phyloP scores from a whole-genome alignment of 2,888 invertebrate species.

The Oscheius sp. region DNA sequence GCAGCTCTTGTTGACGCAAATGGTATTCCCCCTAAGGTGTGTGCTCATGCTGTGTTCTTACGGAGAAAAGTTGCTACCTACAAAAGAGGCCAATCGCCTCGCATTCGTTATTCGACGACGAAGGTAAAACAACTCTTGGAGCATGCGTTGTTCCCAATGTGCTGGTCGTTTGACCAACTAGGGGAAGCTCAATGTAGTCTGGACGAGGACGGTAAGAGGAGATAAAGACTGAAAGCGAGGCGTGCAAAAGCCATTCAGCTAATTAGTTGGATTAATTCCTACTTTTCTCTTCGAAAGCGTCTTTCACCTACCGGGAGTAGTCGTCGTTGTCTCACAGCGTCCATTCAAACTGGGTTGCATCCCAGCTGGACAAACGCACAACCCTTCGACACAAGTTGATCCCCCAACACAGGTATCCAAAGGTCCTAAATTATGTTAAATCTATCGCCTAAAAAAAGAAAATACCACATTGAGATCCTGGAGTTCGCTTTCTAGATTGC shows the following conservation, averaged over 20 bases:
- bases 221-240: slow-evolving; percentile 13
- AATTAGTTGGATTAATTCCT: not conserved
- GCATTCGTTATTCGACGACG: slow-evolving; percentile 57
- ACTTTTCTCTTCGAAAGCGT: not conserved
- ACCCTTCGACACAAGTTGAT: slow-evolving; percentile 62
- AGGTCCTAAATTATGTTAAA: slow-evolving; percentile 54
- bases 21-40: slow-evolving; percentile 53
- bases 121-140: slow-evolving; percentile 26
- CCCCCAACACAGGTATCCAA: slow-evolving; percentile 68
- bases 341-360: slow-evolving; percentile 47
- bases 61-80: slow-evolving; percentile 32
- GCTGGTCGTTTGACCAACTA: not conserved
- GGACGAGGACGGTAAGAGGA: not conserved
- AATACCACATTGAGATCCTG: slow-evolving; percentile 60
- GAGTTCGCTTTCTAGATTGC: slow-evolving; percentile 51
- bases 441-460: not conserved
- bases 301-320: slow-evolving; percentile 12
- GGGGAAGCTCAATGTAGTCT: slow-evolving; percentile 21
- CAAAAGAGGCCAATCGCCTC: slow-evolving; percentile 51
- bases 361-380: slow-evolving; percentile 67
- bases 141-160: slow-evolving; percentile 34
- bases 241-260: slow-evolving; percentile 9
- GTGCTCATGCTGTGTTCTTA: not conserved
- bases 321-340: slow-evolving; percentile 43
- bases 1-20: slow-evolving; percentile 63